These are phyloP conservation scores for rabbit (Oryctolagus cuniculus) DNA, from an alignment of 2,113 vertebrate species.

Conservation along the genomic window DNA sequence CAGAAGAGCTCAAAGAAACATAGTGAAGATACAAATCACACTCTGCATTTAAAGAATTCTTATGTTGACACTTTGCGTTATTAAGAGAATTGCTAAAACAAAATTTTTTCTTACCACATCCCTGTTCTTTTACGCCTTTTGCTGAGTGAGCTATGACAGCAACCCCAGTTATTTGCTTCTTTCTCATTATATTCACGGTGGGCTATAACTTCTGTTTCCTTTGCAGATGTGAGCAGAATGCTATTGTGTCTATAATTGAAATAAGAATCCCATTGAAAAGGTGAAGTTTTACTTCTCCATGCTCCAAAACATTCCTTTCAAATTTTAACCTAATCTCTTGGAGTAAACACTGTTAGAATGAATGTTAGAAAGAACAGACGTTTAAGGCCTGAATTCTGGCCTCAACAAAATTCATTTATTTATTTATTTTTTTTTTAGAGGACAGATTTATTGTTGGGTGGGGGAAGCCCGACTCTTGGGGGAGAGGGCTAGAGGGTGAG, in stretches of 20 bases:
- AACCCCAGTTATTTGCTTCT: conserved; percentile 10
- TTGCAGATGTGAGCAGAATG: conserved; percentile 22
- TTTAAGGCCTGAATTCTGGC: background rate
- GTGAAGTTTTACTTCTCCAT: background rate
- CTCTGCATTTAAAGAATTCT: conserved; percentile 64
- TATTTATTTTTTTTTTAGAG: too few relatives aligned
- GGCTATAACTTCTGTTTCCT: conserved; percentile 62
- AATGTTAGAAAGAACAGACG: background rate
- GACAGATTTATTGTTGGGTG: too few relatives aligned
- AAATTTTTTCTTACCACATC: conserved; percentile 63
- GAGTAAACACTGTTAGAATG: background rate
- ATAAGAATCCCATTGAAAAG: conserved; percentile 51
- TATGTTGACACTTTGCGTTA: conserved; percentile 70
- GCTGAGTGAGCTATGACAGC: conserved; percentile 62
- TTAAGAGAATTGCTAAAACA: conserved; percentile 48
- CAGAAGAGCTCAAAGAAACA: conserved; percentile 82
- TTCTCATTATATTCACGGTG: conserved; percentile 62
- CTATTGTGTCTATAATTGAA: conserved; percentile 48
- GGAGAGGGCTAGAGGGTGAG: too few relatives aligned
- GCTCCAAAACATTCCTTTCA: conserved; percentile 35
- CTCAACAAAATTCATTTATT: background rate
- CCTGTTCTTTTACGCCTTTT: conserved; percentile 59
- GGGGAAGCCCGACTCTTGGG: too few relatives aligned
- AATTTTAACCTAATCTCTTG: background rate
- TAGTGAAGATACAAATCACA: conserved; percentile 80